Evolutionary conservation across 1,140 invertebrate species (phyloP).

Genomic region (Tribolium castaneum): DNA sequence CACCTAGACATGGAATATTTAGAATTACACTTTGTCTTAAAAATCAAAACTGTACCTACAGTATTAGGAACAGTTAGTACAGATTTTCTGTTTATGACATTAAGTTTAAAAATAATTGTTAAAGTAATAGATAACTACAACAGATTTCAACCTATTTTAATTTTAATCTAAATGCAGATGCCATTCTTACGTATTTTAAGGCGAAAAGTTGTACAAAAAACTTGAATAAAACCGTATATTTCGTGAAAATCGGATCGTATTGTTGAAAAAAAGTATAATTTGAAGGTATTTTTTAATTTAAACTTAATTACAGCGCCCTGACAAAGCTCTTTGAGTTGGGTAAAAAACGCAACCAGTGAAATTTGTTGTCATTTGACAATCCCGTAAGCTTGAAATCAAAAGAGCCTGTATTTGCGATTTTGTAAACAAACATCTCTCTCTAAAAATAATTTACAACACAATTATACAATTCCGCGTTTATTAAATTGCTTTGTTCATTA

Average conservation of each 20-base stretch:
- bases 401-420: not conserved
- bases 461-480: not conserved
- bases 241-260: not conserved
- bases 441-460: not conserved
- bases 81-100: no score
- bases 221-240: not conserved
- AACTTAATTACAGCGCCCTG: not conserved
- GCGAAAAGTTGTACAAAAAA: not conserved
- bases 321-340: not conserved
- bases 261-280: not conserved
- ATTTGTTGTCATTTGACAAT: not conserved
- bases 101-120: no score
- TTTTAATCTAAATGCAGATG: no score
- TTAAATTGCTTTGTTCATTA: no score
- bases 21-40: no score
- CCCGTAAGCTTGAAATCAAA: not conserved
- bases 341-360: not conserved
- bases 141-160: no score
- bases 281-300: not conserved
- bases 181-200: no score
- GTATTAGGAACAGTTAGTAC: no score
- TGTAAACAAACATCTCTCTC: not conserved
- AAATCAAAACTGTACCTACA: no score
- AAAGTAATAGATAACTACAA: no score
- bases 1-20: no score